A percentile compares a stretch with the other conserved stretches of the same genome.
These are phyloP conservation scores for Solea senegalensis DNA, from an alignment of 2,113 vertebrate species.

Conservation along the genomic window DNA sequence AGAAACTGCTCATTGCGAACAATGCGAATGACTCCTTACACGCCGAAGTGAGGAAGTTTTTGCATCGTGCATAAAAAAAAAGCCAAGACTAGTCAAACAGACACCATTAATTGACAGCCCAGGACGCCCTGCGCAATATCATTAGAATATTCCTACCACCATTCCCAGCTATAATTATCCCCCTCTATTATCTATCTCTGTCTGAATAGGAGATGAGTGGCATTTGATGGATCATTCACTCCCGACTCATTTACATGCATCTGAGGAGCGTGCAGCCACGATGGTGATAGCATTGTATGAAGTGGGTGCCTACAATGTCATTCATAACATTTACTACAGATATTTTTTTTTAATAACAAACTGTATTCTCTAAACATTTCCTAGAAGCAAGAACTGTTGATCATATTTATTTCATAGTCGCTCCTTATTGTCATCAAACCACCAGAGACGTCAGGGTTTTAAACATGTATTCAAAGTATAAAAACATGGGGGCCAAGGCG, in stretches of 20 bases:
- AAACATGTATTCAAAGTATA: slow-evolving; percentile 49
- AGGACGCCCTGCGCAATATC: slow-evolving; percentile 63
- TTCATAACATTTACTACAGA: slow-evolving; percentile 37
- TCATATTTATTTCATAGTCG: slow-evolving; percentile 35
- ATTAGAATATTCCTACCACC: slow-evolving; percentile 71
- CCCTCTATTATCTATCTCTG: slow-evolving; percentile 66
- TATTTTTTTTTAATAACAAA: slow-evolving; percentile 15
- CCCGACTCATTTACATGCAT: slow-evolving; percentile 69
- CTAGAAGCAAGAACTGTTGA: slow-evolving; percentile 26
- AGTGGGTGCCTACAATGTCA: slow-evolving; percentile 37
- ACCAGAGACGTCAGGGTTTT: slow-evolving; percentile 36
- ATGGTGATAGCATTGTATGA: slow-evolving; percentile 50
- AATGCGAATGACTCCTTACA: slow-evolving; percentile 50
- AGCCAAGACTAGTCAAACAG: slow-evolving; percentile 62
- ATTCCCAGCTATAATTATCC: slow-evolving; percentile 64
- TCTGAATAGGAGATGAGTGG: slow-evolving; percentile 70
- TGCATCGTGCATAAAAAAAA: slow-evolving; percentile 64
- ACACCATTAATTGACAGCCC: slow-evolving; percentile 69
- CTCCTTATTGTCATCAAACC: slow-evolving; percentile 29
- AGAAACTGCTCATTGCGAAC: slow-evolving; percentile 37
- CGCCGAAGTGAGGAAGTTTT: slow-evolving; percentile 44
- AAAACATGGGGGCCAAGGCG: slow-evolving; percentile 36
- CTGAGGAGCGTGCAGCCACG: slow-evolving; percentile 50
- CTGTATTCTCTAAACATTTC: slow-evolving; percentile 15
- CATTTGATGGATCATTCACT: slow-evolving; percentile 75